Evolutionary conservation across 2,888 invertebrate genomes (phyloP).

Genomic region (Microctonus aethiopoides): DNA sequence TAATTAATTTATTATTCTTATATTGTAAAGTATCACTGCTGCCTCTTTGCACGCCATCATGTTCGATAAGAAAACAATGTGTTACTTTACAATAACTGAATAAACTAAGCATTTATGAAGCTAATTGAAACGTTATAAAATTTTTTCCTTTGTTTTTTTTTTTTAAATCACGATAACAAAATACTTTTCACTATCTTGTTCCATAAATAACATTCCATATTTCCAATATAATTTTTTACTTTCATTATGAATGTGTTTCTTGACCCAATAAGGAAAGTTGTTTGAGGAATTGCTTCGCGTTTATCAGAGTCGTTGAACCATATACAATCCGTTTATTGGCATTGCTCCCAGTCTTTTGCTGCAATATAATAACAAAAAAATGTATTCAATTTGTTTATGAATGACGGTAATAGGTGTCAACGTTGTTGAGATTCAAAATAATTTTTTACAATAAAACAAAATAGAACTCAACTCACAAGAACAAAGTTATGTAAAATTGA

Average conservation of each 20-base stretch:
- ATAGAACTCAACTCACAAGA: no score
- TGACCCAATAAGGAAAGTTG: constrained; percentile 86
- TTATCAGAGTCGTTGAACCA: constrained; percentile 93
- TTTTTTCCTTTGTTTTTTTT: background rate
- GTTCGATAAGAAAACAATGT: background rate
- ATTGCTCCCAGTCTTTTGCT: constrained; percentile 81
- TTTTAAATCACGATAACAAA: background rate
- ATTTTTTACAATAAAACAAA: no score
- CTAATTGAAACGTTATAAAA: background rate
- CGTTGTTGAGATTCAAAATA: no score
- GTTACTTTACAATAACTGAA: constrained; percentile 13
- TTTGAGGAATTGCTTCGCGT: constrained; percentile 93
- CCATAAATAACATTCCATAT: background rate
- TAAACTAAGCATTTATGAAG: constrained; percentile 4
- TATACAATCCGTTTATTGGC: constrained; percentile 87
- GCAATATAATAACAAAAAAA: no score
- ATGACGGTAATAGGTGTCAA: no score
- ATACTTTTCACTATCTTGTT: background rate
- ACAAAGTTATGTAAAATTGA: no score
- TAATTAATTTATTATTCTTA: background rate
- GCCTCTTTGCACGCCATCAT: no score
- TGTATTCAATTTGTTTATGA: no score
- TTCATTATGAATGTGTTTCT: constrained; percentile 71
- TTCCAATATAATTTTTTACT: constrained; percentile 35
- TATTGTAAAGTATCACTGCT: background rate